Conservation (phyloP, 2,113 vertebrate species). For the Pterophyllum scalare region DNA sequence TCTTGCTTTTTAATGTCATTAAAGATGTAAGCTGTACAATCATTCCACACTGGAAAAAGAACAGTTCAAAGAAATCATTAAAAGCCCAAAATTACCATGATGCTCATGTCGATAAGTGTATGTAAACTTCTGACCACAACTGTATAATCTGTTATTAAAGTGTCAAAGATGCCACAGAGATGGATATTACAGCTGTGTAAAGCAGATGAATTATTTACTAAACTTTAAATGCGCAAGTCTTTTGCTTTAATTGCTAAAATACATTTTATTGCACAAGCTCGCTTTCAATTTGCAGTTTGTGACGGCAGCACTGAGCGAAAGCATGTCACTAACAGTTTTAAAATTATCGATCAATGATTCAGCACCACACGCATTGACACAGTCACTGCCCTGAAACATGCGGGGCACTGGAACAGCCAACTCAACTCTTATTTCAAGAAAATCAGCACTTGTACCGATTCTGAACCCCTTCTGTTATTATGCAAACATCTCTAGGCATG, state of each 20-base stretch:
- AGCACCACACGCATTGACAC: background rate
- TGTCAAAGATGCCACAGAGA: background rate
- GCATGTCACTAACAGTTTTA: no score
- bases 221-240: background rate
- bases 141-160: background rate
- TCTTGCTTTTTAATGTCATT: background rate
- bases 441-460: background rate
- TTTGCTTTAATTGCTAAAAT: background rate
- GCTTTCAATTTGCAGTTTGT: background rate
- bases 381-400: background rate
- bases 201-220: background rate
- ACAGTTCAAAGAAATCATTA: background rate
- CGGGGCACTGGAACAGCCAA: fast-evolving
- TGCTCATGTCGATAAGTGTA: no score
- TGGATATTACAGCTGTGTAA: background rate
- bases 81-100: background rate
- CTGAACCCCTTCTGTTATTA: background rate
- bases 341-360: background rate
- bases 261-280: background rate
- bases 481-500: background rate
- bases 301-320: no score
- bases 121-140: background rate
- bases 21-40: background rate
- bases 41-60: background rate
- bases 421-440: background rate